phyloP scores from a whole-genome alignment of 1,140 invertebrate species.

The Cydia fagiglandana region DNA sequence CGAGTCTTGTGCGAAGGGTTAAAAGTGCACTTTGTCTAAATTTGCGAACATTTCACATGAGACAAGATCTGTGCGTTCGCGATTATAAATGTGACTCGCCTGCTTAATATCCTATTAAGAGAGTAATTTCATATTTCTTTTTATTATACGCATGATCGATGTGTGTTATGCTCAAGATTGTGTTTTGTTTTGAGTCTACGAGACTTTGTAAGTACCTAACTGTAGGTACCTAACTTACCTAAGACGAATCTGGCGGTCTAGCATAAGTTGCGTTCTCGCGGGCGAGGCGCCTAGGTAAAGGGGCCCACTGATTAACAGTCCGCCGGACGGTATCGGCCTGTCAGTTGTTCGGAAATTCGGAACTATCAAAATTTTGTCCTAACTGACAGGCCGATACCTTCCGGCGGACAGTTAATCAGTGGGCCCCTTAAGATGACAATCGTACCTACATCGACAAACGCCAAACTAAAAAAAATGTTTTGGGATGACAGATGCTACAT shows the following conservation, averaged over 20 bases:
- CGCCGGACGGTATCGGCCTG: no score
- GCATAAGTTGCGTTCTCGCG: no score
- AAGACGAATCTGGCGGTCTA: neutral
- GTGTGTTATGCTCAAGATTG: neutral
- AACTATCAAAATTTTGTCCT: no score
- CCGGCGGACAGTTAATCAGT: no score
- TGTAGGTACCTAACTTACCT: neutral
- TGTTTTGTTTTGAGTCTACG: neutral
- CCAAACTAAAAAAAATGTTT: no score
- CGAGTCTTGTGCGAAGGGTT: neutral
- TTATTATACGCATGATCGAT: neutral
- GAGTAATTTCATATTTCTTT: constrained; percentile 4
- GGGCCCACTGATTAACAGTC: no score
- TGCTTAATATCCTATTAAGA: constrained; percentile 1
- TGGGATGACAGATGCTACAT: no score
- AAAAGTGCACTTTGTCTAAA: constrained; percentile 9
- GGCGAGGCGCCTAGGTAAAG: no score
- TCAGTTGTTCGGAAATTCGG: no score
- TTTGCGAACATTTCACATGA: constrained; percentile 23
- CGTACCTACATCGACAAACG: no score
- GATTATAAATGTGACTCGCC: constrained; percentile 14
- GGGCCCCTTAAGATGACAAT: no score
- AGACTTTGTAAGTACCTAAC: neutral
- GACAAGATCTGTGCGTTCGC: constrained; percentile 1
- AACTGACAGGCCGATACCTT: no score